Evolutionary conservation across 1,140 invertebrate genomes (phyloP).

Genomic region (Archegozetes longisetosus): DNA sequence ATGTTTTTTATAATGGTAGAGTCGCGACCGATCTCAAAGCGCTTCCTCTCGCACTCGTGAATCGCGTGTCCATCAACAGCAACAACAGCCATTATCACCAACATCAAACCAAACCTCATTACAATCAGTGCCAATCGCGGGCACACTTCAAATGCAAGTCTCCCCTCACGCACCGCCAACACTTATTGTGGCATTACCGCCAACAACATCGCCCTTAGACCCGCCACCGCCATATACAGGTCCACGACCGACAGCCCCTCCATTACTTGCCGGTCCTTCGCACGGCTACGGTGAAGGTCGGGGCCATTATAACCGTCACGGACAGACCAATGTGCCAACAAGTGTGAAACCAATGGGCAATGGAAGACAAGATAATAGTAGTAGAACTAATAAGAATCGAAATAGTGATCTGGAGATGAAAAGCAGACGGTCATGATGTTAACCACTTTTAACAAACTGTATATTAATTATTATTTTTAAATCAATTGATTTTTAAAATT

Average conservation of each 20-base stretch:
- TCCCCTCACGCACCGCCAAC: slow-evolving; percentile 4
- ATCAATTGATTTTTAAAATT: too few species aligned
- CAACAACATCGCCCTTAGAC: slow-evolving; percentile 18
- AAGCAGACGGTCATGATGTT: neutral
- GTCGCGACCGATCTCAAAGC: neutral
- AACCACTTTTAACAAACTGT: neutral
- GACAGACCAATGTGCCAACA: slow-evolving; percentile 11
- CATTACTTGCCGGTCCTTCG: slow-evolving; percentile 34
- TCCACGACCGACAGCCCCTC: slow-evolving; percentile 18
- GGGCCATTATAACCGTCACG: slow-evolving; percentile 41
- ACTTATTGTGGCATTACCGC: slow-evolving; percentile 9
- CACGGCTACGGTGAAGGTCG: slow-evolving; percentile 50
- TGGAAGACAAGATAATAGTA: neutral
- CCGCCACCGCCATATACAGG: slow-evolving; percentile 26
- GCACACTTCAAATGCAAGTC: slow-evolving; percentile 2
- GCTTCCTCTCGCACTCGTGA: neutral
- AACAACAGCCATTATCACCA: neutral
- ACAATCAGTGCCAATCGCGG: neutral
- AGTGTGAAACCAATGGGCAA: neutral
- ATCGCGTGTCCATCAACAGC: neutral
- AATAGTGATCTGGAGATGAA: neutral
- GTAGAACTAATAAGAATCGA: neutral
- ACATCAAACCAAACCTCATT: neutral
- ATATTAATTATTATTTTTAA: neutral
- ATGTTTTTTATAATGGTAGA: too few species aligned